Percentiles rank a stretch among this genome's conserved stretches.
These are phyloP conservation scores for Electrona antarctica DNA, from an alignment of 2,113 vertebrate species.

Conservation along the genomic window DNA sequence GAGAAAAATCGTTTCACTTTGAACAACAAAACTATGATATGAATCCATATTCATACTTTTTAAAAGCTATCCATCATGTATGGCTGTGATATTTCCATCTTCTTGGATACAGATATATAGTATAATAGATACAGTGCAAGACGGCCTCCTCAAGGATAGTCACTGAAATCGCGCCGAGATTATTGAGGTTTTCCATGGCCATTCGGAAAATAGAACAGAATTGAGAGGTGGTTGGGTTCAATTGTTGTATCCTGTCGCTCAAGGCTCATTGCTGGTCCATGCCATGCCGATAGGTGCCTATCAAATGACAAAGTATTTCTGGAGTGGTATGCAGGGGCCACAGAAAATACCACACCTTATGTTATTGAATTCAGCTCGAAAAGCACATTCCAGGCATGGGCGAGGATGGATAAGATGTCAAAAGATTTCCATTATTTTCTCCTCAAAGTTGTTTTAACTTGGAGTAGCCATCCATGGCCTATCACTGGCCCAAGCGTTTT, in stretches of 20 bases:
- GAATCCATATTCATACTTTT: no score
- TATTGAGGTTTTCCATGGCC: slow-evolving; percentile 39
- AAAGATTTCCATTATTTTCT: slow-evolving; percentile 7
- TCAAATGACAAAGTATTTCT: slow-evolving; percentile 26
- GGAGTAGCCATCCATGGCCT: neutral
- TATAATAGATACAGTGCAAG: slow-evolving; percentile 35
- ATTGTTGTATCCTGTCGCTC: slow-evolving; percentile 40
- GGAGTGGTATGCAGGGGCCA: slow-evolving; percentile 13
- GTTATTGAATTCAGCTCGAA: slow-evolving; percentile 29
- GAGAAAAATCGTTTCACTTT: slow-evolving; percentile 54
- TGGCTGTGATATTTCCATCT: slow-evolving; percentile 51
- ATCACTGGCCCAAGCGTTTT: no score
- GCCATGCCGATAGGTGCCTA: slow-evolving; percentile 25
- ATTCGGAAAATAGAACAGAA: slow-evolving; percentile 35
- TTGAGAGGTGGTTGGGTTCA: slow-evolving; percentile 12
- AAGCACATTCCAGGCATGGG: slow-evolving; percentile 45
- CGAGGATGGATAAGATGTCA: slow-evolving; percentile 50
- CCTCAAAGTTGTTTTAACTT: slow-evolving; percentile 22
- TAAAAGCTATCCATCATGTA: slow-evolving; percentile 46
- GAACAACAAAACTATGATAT: slow-evolving; percentile 10
- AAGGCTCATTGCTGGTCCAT: slow-evolving; percentile 22
- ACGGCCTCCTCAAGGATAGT: slow-evolving; percentile 38
- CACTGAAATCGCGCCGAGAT: slow-evolving; percentile 17
- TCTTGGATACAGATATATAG: slow-evolving; percentile 48
- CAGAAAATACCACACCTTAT: slow-evolving; percentile 14